Evolutionary conservation across 2,888 invertebrate species (phyloP).

Genomic region (Drosophila meridiana): DNA sequence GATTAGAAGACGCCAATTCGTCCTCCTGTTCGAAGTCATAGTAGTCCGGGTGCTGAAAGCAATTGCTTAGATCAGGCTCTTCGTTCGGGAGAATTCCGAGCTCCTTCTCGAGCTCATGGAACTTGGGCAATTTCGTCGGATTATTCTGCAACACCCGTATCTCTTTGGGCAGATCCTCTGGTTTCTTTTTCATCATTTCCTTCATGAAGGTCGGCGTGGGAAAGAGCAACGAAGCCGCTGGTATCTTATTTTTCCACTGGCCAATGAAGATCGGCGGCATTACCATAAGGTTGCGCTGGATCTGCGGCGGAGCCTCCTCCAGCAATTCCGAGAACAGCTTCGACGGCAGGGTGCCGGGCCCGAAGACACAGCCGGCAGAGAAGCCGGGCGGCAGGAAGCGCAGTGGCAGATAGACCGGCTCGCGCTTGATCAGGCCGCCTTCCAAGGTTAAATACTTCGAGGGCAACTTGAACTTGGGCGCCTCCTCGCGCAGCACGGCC

Average conservation of each 20-base stretch:
- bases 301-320: neutral
- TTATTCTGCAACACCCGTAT: no score
- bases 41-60: no score
- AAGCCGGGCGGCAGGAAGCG: slow-evolving; percentile 32
- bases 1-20: no score
- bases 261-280: slow-evolving; percentile 35
- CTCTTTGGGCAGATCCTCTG: no score
- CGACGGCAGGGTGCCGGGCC: slow-evolving; percentile 3
- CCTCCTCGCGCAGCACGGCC: slow-evolving; percentile 2
- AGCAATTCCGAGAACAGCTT: neutral
- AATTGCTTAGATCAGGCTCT: no score
- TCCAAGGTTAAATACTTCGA: neutral
- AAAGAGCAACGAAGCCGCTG: neutral
- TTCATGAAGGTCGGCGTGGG: neutral
- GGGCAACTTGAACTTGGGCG: slow-evolving; percentile 18
- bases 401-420: slow-evolving; percentile 21
- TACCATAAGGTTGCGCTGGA: neutral
- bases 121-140: no score
- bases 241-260: slow-evolving; percentile 7
- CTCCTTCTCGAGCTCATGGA: no score
- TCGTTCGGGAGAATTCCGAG: no score
- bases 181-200: neutral
- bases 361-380: slow-evolving; percentile 31
- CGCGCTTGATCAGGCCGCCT: neutral
- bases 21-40: no score